Conservation (phyloP, 2,113 vertebrate species). For the Natator depressus region DNA sequence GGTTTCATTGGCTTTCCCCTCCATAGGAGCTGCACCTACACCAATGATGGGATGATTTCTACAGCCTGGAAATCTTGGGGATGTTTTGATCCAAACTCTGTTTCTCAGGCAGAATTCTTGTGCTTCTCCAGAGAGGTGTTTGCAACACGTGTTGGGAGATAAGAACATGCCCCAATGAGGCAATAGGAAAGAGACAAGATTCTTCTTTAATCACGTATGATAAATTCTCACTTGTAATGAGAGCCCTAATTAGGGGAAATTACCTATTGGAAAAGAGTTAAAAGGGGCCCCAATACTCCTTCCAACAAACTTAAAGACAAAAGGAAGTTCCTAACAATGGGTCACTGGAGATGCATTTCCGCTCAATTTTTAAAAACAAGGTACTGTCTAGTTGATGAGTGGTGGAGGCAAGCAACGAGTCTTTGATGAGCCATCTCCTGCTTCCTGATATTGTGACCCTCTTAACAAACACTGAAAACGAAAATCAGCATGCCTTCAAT, state of each 20-base stretch:
- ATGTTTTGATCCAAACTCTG: conserved; percentile 50
- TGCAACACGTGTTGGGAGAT: conserved; percentile 70
- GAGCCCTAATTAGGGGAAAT: conserved; percentile 85
- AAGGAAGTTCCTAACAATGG: conserved; percentile 98
- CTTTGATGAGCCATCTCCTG: conserved; percentile 99
- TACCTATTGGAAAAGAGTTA: conserved; percentile 86
- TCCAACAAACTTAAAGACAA: conserved; percentile 87
- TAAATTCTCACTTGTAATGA: conserved; percentile 79
- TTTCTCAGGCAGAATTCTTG: conserved; percentile 56
- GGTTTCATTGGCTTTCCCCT: conserved; percentile 3
- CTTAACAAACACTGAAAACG: conserved; percentile 85
- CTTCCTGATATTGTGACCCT: conserved; percentile 99
- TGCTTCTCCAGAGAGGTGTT: conserved; percentile 57
- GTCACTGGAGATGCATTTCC: conserved; percentile 99
- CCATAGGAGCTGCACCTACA: rapidly evolving
- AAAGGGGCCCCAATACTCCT: conserved; percentile 80
- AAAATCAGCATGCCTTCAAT: conserved; percentile 84
- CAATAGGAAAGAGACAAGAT: conserved; percentile 77
- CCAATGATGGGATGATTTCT: rapidly evolving
- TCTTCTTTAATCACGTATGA: conserved; percentile 80
- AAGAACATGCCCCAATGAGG: conserved; percentile 71
- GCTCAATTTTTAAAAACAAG: conserved; percentile 89
- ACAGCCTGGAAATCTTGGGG: conserved; percentile 56
- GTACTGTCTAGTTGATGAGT: conserved; percentile 89
- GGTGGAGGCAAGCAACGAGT: conserved; percentile 78